Evolutionary conservation across 1,140 invertebrate species (phyloP).

Genomic region (Hermetia illucens): DNA sequence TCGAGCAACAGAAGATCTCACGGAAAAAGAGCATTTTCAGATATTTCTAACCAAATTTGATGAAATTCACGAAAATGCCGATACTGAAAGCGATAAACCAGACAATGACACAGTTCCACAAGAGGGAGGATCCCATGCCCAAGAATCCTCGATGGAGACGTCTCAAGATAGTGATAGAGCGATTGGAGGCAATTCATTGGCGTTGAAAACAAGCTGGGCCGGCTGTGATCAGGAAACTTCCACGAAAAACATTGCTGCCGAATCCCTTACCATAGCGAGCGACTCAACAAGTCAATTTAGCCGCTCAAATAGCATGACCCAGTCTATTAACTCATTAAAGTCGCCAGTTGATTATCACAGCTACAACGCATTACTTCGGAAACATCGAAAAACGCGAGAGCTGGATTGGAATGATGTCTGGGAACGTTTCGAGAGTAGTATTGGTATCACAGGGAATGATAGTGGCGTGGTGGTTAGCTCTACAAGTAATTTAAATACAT

Average conservation of each 20-base stretch:
- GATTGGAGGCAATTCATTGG: constrained; percentile 2
- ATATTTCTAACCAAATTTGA: constrained; percentile 24
- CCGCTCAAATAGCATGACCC: constrained; percentile 12
- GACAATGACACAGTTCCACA: too few relatives aligned
- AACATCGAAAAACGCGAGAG: constrained; percentile 37
- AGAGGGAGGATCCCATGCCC: too few relatives aligned
- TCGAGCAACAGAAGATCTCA: constrained; percentile 12
- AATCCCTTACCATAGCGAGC: neutral
- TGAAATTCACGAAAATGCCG: constrained; percentile 21
- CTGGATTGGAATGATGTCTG: constrained; percentile 23
- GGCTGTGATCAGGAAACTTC: constrained; percentile 7
- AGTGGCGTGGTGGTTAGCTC: too few relatives aligned
- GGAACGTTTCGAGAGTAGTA: constrained; percentile 11
- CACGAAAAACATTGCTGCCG: neutral
- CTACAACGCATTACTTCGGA: constrained; percentile 21
- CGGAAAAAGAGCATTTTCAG: constrained; percentile 20
- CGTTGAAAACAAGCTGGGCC: neutral
- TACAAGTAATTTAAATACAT: too few relatives aligned
- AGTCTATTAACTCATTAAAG: constrained; percentile 11
- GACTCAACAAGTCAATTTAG: neutral
- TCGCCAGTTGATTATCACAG: constrained; percentile 21
- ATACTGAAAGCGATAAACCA: too few relatives aligned
- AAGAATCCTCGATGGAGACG: too few relatives aligned
- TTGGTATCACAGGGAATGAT: constrained; percentile 23
- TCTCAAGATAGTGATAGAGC: too few relatives aligned